Evolutionary conservation across 64 coral and sea anemone species (phyloP), one percentile per base, ranked within the genome.

Genomic region (Actinia equina): DNA sequence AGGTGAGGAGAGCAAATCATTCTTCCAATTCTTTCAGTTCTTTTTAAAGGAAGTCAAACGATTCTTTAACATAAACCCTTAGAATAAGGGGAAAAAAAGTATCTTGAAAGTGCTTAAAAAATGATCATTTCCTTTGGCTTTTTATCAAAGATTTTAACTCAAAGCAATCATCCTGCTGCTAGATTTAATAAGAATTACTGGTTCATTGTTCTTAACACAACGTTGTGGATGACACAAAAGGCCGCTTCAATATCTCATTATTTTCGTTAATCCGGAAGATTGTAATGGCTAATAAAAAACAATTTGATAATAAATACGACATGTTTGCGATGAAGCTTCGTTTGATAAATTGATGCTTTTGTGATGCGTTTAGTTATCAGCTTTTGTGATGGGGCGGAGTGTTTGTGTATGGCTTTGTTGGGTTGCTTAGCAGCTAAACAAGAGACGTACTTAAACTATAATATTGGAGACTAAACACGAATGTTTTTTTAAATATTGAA

Each of bases 171-270:
- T 74, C 69, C 69, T 30, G 69, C 25, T 37, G 69, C 69, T 74
- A 74, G 69, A 74, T 14, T 10, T 74, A 74, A 74, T 74, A 74
- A 74, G 69, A 74, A 74, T 74, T 74, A 74, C 69, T 23, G 25
- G 8, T 74, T 74, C 25, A 74, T 37, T 74, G 69, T 74, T 14
- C 69, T 74, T 74, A 37, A 37, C 7, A 74, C 69, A 37, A 30
- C 27, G 12, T 22, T 30, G n/a, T 74, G 6, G 22, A 74, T 10
- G 25, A 7, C 13, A 30, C 12, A 74, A 74, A 74, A 74, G 26
- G 27, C 69, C 69, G 69, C 69, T 26, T 74, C 69, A 30, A 14
- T 37, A 8, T 26, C 19, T 74, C 11, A 74, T 74, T 74, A 9
- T 37, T 37, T 74, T 74, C n/a, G 69, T 74, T 74, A 12, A 74